Evolutionary conservation across 2,113 vertebrate species (phyloP), one percentile per base, ranked within the genome.

Genomic region (Gobius niger): DNA sequence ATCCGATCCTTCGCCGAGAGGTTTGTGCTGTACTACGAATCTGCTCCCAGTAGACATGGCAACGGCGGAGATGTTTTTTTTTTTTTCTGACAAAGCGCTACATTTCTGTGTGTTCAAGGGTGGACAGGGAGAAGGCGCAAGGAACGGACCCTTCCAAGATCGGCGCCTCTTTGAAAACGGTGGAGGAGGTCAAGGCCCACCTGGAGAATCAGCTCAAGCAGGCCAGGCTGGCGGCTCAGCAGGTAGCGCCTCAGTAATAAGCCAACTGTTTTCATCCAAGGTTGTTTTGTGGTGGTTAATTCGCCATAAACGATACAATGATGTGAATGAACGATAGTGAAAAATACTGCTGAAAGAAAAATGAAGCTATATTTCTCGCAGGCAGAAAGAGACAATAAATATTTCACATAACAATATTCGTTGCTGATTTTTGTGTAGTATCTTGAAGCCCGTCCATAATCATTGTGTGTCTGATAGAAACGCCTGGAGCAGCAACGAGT

Each of bases 1-100:
- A 99, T 99, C 84, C 92, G 95, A 89, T 96, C 96, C 51, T 99
- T 99, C 92, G 92, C 98, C 65, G 98, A 99, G 90, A 95, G 96
- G 98, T 98, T 63, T 61, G 76, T 44, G 14, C n/a, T n/a, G n/a
- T n/a, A n/a, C n/a, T n/a, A n/a, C 2, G 8, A 1, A 10, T 0
- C 47, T 0, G 0, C 14, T 7, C 54, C 6, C 18, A 1, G 40
- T 19, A 9, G 1, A 44, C 18, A 15, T n/a, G 14, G 14, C 16
- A 2, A 57, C 46, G 3, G 47, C 6, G 13, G 4, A 47, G 11
- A 47, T 47, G n/a, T n/a, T n/a, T n/a, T 14, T 11, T 47, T 47
- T 18, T 10, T 16, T 44, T 19, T 40, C 24, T n/a, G 1, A 7
- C 16, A 18, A 9, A 34, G 7, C 44, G 19, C 19, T 4, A 0